Conservation (phyloP, 2,797 vertebrate species). For the Etheostoma nigrum region DNA sequence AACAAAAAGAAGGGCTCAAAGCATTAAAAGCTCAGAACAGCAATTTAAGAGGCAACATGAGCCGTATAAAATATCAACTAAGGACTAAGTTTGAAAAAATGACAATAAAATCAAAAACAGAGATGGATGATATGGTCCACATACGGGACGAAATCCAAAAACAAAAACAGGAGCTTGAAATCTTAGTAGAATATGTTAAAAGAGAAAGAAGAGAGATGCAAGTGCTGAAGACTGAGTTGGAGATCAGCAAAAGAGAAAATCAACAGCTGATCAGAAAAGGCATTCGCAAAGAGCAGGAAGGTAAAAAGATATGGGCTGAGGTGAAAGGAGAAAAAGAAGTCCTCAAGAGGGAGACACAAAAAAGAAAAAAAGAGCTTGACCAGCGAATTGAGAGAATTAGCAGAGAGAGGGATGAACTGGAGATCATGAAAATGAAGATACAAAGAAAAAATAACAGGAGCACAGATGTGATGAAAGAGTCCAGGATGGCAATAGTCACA, state of each 20-base stretch:
- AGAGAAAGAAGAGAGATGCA: conserved; percentile 73
- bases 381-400: conserved; percentile 58
- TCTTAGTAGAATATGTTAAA: conserved; percentile 51
- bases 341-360: conserved; percentile 53
- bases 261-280: conserved; percentile 46
- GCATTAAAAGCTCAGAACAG: conserved; percentile 28
- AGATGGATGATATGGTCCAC: conserved; percentile 47
- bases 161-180: conserved; percentile 60
- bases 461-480: not conserved
- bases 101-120: conserved; percentile 4
- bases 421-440: conserved; percentile 62
- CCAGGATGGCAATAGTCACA: rapidly evolving
- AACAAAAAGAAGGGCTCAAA: conserved; percentile 26
- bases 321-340: conserved; percentile 53
- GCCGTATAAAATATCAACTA: conserved; percentile 37
- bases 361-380: conserved; percentile 59
- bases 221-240: conserved; percentile 68
- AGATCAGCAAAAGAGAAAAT: conserved; percentile 61
- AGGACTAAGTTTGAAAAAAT: conserved; percentile 14
- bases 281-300: conserved; percentile 49
- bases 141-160: conserved; percentile 42
- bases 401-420: conserved; percentile 63
- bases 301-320: conserved; percentile 49
- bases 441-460: conserved; percentile 40
- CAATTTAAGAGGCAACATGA: conserved; percentile 24